phyloP scores from a whole-genome alignment of 2,113 vertebrate genomes.

The Sylvilagus bachmani region DNA sequence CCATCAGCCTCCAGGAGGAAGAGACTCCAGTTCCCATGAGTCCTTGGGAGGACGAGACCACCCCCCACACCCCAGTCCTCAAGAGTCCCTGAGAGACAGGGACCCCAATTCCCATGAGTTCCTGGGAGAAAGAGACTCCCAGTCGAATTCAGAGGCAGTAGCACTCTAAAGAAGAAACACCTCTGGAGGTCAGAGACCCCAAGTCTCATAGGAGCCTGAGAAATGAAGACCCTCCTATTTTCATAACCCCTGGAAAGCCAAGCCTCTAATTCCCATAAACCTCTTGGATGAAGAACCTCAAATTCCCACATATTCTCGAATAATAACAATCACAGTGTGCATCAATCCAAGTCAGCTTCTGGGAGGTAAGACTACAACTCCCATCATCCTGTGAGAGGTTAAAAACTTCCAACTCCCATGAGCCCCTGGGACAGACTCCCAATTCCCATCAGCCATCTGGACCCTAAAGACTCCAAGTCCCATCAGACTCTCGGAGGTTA shows the following conservation, averaged over 20 bases:
- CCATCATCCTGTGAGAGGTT: not conserved
- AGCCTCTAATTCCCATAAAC: not conserved
- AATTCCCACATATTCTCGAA: not conserved
- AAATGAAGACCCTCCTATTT: not conserved
- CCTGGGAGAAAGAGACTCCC: not conserved
- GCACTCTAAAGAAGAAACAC: not conserved
- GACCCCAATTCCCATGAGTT: not conserved
- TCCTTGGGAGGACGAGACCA: not conserved
- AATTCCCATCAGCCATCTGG: conserved; percentile 65
- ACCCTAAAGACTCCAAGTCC: conserved; percentile 59
- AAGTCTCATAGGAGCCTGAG: not conserved
- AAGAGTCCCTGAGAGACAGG: not conserved
- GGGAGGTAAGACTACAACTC: not conserved
- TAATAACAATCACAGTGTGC: not conserved
- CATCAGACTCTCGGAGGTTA: conserved; percentile 11
- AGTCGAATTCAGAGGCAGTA: not conserved
- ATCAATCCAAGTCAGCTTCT: not conserved
- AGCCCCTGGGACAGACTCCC: conserved; percentile 5
- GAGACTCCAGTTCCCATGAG: not conserved
- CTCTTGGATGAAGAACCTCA: not conserved
- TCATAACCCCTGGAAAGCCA: not conserved
- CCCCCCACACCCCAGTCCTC: not conserved
- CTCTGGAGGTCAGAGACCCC: not conserved
- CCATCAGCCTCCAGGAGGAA: not conserved
- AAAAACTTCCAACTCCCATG: conserved; percentile 2